phyloP scores from a whole-genome alignment of 2,113 vertebrate genomes.

The Rissa tridactyla region DNA sequence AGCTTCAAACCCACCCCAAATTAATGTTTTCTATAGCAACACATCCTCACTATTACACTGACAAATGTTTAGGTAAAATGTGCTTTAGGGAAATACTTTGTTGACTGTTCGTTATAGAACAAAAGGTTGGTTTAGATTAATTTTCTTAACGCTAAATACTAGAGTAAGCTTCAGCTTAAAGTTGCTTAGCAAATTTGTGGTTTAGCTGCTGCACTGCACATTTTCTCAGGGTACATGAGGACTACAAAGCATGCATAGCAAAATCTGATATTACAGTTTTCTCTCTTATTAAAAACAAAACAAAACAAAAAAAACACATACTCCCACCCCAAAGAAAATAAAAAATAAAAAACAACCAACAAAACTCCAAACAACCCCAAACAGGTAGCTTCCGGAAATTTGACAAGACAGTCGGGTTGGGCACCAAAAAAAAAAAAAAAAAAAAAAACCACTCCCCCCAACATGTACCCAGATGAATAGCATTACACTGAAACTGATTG shows the following conservation, averaged over 20 bases:
- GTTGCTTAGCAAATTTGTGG: not conserved
- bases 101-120: not conserved
- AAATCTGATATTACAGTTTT: not conserved
- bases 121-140: not conserved
- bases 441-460: not conserved
- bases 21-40: not conserved
- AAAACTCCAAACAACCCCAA: not conserved
- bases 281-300: not conserved
- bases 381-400: not conserved
- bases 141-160: not conserved
- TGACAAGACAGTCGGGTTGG: not conserved
- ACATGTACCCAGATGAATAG: not conserved
- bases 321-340: no score
- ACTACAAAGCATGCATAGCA: not conserved
- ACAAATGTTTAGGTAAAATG: not conserved
- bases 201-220: not conserved
- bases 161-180: not conserved
- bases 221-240: not conserved
- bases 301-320: not conserved
- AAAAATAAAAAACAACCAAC: not conserved
- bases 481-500: not conserved
- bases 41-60: not conserved
- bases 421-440: not conserved
- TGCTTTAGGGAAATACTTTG: not conserved
- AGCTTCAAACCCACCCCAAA: not conserved